Evolutionary conservation across 2,888 invertebrate genomes (phyloP).

Genomic region (Amblyteles armatorius): DNA sequence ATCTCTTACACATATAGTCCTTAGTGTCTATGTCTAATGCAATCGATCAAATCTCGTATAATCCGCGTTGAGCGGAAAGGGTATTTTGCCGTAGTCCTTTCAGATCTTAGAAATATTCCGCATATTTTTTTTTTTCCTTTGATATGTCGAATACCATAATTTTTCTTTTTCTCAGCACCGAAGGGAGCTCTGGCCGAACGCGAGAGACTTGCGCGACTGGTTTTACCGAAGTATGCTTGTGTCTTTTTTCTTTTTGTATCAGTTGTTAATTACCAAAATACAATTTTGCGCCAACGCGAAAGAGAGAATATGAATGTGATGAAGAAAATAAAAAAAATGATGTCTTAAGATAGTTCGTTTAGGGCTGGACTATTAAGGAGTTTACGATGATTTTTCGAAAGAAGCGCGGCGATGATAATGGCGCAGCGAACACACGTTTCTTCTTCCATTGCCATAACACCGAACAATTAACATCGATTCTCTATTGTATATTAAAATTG

Average conservation of each 20-base stretch:
- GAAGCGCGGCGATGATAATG: slow-evolving; percentile 61
- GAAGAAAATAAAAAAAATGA: slow-evolving; percentile 42
- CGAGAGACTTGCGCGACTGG: slow-evolving; percentile 21
- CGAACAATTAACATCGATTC: slow-evolving; percentile 79
- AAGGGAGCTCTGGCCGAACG: slow-evolving; percentile 8
- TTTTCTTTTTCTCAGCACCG: slow-evolving; percentile 28
- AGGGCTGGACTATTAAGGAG: slow-evolving; percentile 73
- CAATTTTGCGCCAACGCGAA: slow-evolving; percentile 63
- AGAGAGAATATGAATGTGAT: slow-evolving; percentile 34
- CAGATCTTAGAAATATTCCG: slow-evolving; percentile 78
- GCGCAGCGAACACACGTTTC: slow-evolving; percentile 71
- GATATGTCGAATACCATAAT: slow-evolving; percentile 62
- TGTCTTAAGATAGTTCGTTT: slow-evolving; percentile 50
- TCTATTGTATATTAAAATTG: slow-evolving; percentile 71
- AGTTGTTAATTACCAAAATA: slow-evolving; percentile 72
- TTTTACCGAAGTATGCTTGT: slow-evolving; percentile 58
- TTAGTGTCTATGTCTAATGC: slow-evolving; percentile 41
- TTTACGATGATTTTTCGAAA: slow-evolving; percentile 54
- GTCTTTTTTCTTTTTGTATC: slow-evolving; percentile 37
- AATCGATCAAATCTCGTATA: slow-evolving; percentile 67
- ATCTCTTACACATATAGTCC: slow-evolving; percentile 50
- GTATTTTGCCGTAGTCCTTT: slow-evolving; percentile 80
- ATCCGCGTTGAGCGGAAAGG: slow-evolving; percentile 81
- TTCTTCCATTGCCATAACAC: slow-evolving; percentile 72
- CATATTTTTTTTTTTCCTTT: slow-evolving; percentile 44